A percentile compares a stretch with the other conserved stretches of the same genome.
phyloP scores from a whole-genome alignment of 2,888 invertebrate genomes.

The Peribatodes rhomboidaria region DNA sequence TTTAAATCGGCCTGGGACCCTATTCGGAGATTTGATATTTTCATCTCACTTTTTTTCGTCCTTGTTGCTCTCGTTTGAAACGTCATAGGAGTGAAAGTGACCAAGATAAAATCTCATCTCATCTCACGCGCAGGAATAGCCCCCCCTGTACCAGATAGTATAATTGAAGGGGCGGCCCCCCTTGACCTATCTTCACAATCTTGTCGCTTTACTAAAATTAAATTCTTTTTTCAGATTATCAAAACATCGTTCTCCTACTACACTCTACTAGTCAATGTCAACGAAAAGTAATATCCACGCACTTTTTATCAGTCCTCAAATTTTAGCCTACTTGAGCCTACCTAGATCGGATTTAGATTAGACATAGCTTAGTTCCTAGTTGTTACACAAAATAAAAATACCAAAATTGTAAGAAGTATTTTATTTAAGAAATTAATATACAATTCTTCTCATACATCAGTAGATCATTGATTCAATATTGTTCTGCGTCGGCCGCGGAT shows the following conservation, averaged over 20 bases:
- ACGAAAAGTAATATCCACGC: constrained; percentile 69
- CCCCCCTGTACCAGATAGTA: no score
- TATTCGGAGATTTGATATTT: no score
- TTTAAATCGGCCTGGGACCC: no score
- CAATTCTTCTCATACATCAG: constrained; percentile 81
- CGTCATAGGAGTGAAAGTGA: no score
- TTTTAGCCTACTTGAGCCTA: not conserved
- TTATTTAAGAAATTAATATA: constrained; percentile 86
- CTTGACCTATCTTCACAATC: no score
- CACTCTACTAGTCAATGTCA: constrained; percentile 76
- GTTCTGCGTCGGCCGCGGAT: constrained; percentile 66
- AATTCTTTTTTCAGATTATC: constrained; percentile 68
- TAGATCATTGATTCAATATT: constrained; percentile 71
- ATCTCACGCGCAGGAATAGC: no score
- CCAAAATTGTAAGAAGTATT: constrained; percentile 71
- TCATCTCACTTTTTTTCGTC: no score
- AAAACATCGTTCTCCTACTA: constrained; percentile 82
- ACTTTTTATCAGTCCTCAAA: no score
- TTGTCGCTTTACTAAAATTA: not conserved
- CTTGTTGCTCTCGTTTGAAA: no score
- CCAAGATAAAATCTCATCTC: no score
- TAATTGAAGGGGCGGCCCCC: no score
- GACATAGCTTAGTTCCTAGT: not conserved
- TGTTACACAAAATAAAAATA: constrained; percentile 37
- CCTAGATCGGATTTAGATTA: not conserved